These are phyloP conservation scores for Galerucella calmariensis DNA, from an alignment of 2,888 invertebrate species.

Conservation along the genomic window DNA sequence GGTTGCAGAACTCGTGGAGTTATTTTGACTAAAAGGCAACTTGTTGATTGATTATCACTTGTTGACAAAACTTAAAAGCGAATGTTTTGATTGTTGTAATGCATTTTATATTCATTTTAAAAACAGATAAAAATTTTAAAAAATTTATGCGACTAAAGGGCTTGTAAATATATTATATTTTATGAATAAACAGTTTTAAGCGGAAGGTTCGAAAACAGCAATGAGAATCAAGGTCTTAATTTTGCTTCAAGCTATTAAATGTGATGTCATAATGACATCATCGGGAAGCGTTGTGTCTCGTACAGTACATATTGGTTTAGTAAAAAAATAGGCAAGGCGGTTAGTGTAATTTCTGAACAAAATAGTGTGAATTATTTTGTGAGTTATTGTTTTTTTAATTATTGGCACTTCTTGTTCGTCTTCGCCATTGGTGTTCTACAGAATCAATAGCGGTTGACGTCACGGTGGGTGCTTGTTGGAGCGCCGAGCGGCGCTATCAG, in stretches of 20 bases:
- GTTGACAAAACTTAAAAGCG: slow-evolving; percentile 28
- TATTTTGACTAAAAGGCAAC: slow-evolving; percentile 27
- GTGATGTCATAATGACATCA: slow-evolving; percentile 69
- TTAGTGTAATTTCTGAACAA: slow-evolving; percentile 31
- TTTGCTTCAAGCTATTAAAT: slow-evolving; percentile 63
- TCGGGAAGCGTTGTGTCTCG: slow-evolving; percentile 63
- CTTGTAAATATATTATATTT: slow-evolving; percentile 13
- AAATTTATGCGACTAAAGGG: not conserved
- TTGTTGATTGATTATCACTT: slow-evolving; percentile 44
- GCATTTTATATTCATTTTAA: not conserved
- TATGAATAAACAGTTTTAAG: slow-evolving; percentile 45
- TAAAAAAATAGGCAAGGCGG: slow-evolving; percentile 39
- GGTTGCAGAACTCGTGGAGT: slow-evolving; percentile 36
- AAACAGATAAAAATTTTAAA: not conserved
- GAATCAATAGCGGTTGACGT: slow-evolving; percentile 66
- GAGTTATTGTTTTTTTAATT: slow-evolving; percentile 42
- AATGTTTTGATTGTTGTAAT: not conserved
- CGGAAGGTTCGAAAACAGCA: slow-evolving; percentile 51
- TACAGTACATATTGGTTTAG: slow-evolving; percentile 33
- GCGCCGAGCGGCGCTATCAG: slow-evolving; percentile 62
- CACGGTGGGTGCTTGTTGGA: slow-evolving; percentile 59
- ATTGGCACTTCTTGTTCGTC: slow-evolving; percentile 48
- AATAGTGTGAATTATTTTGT: slow-evolving; percentile 13
- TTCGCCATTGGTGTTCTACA: slow-evolving; percentile 61
- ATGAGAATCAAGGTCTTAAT: slow-evolving; percentile 62